These are phyloP conservation scores for Lamellibrachia columna DNA, from an alignment of 2,888 invertebrate genomes.

Conservation along the genomic window DNA sequence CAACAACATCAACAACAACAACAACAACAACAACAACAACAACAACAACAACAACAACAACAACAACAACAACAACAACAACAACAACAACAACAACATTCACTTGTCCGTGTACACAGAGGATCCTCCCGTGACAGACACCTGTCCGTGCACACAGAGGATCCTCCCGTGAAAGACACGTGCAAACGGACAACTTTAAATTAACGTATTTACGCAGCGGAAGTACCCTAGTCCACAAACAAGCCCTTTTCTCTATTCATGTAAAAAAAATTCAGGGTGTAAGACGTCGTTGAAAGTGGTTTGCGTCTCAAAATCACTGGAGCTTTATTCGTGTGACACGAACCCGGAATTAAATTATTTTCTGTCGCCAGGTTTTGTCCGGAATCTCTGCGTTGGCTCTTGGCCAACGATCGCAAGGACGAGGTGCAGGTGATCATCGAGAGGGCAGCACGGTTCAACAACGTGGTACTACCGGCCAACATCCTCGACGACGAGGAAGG, in stretches of 20 bases:
- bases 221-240: too few species aligned
- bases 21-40: not conserved
- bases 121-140: too few species aligned
- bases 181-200: too few species aligned
- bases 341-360: not conserved
- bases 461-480: conserved; percentile 22
- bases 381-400: conserved; percentile 29
- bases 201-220: too few species aligned
- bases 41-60: not conserved
- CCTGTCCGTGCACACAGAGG: too few species aligned
- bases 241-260: too few species aligned
- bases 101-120: too few species aligned
- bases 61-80: not conserved
- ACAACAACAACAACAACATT: too few species aligned
- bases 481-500: conserved; percentile 13
- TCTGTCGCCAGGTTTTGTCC: conserved; percentile 28
- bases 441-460: conserved; percentile 28
- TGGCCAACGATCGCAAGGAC: conserved; percentile 28
- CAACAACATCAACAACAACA: not conserved
- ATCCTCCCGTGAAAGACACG: too few species aligned
- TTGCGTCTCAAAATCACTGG: too few species aligned
- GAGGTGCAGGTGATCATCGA: conserved; percentile 24
- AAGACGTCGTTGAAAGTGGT: not conserved
- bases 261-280: not conserved
- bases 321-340: too few species aligned